Evolutionary conservation across 2,113 vertebrate species (phyloP).

Genomic region (Psephotus haematonotus): DNA sequence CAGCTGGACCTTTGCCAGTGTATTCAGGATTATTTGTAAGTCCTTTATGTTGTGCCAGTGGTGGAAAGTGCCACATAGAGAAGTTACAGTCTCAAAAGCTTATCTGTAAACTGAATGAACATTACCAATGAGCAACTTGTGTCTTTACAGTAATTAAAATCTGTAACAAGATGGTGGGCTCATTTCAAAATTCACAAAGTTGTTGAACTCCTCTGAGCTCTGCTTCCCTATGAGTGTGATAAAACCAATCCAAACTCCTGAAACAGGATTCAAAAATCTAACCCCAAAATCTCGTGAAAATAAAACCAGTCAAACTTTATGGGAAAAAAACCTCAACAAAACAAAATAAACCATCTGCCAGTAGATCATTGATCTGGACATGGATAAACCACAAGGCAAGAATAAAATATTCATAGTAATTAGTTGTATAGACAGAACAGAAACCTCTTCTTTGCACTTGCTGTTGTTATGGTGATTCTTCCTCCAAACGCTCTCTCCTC

Average conservation of each 20-base stretch:
- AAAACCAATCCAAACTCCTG: not conserved
- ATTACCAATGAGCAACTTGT: not conserved
- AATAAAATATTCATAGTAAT: slow-evolving; percentile 65
- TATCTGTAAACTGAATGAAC: not conserved
- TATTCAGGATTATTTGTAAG: not conserved
- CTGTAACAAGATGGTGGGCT: not conserved
- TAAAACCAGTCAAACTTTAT: not conserved
- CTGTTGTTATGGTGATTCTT: slow-evolving; percentile 73
- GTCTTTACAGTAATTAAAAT: slow-evolving; percentile 3
- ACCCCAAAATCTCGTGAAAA: not conserved
- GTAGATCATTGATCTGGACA: slow-evolving; percentile 40
- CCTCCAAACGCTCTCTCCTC: slow-evolving; percentile 28
- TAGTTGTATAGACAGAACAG: slow-evolving; percentile 60
- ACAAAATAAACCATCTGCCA: slow-evolving; percentile 58
- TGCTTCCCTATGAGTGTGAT: not conserved
- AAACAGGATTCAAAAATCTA: not conserved
- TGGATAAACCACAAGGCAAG: slow-evolving; percentile 22
- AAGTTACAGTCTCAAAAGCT: not conserved
- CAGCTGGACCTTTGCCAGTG: not conserved
- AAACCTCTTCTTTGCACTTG: slow-evolving; percentile 57
- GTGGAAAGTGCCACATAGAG: not conserved
- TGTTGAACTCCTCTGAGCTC: not conserved
- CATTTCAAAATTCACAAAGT: not conserved
- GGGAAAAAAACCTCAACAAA: not conserved
- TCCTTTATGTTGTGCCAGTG: not conserved